Conservation (phyloP, 1,140 invertebrate species). For the Cyclina sinensis region DNA sequence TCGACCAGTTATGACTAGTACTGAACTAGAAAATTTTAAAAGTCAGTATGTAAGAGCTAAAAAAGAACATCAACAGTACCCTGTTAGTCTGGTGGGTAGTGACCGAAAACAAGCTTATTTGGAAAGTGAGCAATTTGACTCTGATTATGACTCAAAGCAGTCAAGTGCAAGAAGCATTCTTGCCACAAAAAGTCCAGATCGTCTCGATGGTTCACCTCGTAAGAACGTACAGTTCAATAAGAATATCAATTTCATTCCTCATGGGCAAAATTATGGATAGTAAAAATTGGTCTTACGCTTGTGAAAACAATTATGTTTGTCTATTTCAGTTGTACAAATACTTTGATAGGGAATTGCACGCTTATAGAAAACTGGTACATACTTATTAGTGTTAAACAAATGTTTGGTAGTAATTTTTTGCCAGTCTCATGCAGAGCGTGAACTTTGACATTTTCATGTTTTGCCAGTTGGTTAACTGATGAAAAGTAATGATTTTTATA, state of each 20-base stretch:
- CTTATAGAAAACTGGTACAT: constrained; percentile 64
- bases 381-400: neutral
- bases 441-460: no score
- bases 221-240: constrained; percentile 62
- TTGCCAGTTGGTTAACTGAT: no score
- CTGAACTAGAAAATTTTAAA: constrained; percentile 26
- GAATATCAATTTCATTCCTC: constrained; percentile 17
- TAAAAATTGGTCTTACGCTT: neutral
- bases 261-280: neutral
- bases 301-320: constrained; percentile 12
- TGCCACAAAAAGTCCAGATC: neutral
- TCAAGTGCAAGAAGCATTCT: constrained; percentile 49
- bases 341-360: constrained; percentile 54
- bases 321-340: constrained; percentile 49
- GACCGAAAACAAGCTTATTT: constrained; percentile 23
- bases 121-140: constrained; percentile 57
- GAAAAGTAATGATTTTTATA: no score
- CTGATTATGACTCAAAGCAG: constrained; percentile 55
- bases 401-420: no score
- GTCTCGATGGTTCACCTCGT: neutral
- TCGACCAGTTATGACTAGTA: neutral
- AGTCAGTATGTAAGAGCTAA: neutral
- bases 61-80: constrained; percentile 44
- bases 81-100: constrained; percentile 33
- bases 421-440: no score